Conservation (phyloP, 1,140 invertebrate species). For the Neocloeon triangulifer region DNA sequence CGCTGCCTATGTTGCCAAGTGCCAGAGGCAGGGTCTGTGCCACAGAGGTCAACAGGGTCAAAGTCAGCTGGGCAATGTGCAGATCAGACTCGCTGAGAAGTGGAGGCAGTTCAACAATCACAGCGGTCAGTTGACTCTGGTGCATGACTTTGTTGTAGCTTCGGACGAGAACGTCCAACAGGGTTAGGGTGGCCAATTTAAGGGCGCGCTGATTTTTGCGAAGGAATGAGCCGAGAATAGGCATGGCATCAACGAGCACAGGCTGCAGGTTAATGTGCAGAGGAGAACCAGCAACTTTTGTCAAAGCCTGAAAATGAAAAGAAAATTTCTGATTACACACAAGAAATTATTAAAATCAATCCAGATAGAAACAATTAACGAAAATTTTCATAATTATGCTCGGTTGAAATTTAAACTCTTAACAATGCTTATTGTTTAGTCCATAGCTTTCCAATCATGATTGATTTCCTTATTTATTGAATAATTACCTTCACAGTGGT, state of each 20-base stretch:
- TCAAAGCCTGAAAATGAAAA: too few relatives aligned
- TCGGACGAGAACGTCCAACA: constrained; percentile 74
- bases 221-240: constrained; percentile 80
- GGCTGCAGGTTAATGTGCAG: constrained; percentile 64
- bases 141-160: constrained; percentile 45
- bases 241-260: constrained; percentile 75
- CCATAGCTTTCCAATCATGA: too few relatives aligned
- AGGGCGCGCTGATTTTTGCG: constrained; percentile 92
- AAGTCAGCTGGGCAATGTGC: constrained; percentile 81
- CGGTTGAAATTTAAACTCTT: too few relatives aligned
- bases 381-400: too few relatives aligned
- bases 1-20: constrained; percentile 23
- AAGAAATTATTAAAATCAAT: too few relatives aligned
- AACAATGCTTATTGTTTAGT: too few relatives aligned
- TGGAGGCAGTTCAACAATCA: constrained; percentile 65
- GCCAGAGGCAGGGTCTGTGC: constrained; percentile 42
- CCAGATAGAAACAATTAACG: too few relatives aligned
- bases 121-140: too few relatives aligned
- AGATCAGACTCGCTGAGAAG: constrained; percentile 83
- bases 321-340: too few relatives aligned
- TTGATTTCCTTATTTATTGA: too few relatives aligned
- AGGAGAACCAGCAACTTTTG: constrained; percentile 79
- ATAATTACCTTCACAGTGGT: constrained; percentile 96
- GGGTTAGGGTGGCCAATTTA: constrained; percentile 71
- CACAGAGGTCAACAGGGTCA: constrained; percentile 53